These are phyloP conservation scores for Epinephelus cyanopodus DNA, from an alignment of 2,113 vertebrate genomes.

Conservation along the genomic window DNA sequence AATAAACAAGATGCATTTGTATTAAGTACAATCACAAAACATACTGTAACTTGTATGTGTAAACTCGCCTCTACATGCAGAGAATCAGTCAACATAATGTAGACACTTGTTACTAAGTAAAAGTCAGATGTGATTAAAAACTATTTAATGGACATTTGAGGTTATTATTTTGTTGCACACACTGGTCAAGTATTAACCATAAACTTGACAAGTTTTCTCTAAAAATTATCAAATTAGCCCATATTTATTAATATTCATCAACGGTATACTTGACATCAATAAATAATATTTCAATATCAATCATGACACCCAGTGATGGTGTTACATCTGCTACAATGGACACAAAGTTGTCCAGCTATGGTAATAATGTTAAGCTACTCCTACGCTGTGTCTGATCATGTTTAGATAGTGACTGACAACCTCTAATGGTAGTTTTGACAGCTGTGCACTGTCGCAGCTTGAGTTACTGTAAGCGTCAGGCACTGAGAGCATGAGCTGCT, in stretches of 20 bases:
- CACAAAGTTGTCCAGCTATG: neutral
- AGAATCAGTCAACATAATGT: neutral
- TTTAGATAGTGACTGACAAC: neutral
- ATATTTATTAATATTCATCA: neutral
- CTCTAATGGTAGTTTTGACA: neutral
- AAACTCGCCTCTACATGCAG: neutral
- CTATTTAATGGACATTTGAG: neutral
- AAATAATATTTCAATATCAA: neutral
- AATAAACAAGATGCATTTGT: neutral
- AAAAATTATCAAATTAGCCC: neutral
- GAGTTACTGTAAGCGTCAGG: slow-evolving; percentile 3
- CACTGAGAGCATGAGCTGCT: slow-evolving; percentile 1
- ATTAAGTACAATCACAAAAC: neutral
- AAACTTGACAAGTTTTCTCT: neutral
- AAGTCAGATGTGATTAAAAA: neutral
- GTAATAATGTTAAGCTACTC: neutral
- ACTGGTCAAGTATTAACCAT: neutral
- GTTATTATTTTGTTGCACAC: neutral
- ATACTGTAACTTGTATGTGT: neutral
- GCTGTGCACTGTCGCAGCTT: neutral
- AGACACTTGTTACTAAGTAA: neutral
- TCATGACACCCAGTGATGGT: neutral
- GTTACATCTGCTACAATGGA: neutral
- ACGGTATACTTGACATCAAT: neutral
- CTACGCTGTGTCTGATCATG: neutral